A percentile compares a stretch with the other conserved stretches of the same genome.
These are phyloP conservation scores for Onchidella celtica DNA, from an alignment of 2,888 invertebrate genomes.

Conservation along the genomic window DNA sequence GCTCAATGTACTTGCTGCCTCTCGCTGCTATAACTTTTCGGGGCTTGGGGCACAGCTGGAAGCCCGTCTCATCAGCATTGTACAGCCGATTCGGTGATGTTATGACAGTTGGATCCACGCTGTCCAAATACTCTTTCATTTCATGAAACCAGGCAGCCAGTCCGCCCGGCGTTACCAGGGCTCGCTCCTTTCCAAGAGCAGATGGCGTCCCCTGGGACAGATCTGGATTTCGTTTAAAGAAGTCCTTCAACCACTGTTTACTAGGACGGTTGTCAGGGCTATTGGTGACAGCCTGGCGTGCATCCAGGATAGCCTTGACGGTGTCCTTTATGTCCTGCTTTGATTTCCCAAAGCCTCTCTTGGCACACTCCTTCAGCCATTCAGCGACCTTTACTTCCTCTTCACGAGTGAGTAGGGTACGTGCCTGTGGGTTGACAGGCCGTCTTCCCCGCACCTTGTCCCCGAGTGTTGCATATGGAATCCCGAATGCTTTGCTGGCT, in stretches of 20 bases:
- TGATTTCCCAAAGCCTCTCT: not conserved
- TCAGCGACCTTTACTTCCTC: conserved; percentile 20
- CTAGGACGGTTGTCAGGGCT: not conserved
- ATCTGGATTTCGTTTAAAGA: conserved; percentile 11
- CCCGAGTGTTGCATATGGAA: conserved; percentile 19
- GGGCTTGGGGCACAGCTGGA: conserved; percentile 21
- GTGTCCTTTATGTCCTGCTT: not conserved
- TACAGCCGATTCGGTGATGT: conserved; percentile 24
- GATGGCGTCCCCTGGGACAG: not conserved
- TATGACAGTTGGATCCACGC: conserved; percentile 14
- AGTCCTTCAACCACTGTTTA: not conserved
- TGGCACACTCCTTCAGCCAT: not conserved
- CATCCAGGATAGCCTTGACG: not conserved
- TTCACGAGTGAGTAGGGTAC: conserved; percentile 4
- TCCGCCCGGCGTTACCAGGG: not conserved
- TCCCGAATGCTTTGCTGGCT: conserved; percentile 19
- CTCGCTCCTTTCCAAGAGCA: conserved; percentile 10
- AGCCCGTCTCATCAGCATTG: conserved; percentile 35
- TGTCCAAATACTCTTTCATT: conserved; percentile 22
- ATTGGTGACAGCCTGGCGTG: not conserved
- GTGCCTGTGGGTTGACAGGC: conserved; percentile 1
- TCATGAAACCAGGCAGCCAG: conserved; percentile 6
- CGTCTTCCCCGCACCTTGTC: conserved; percentile 21
- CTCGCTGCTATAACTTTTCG: conserved; percentile 1
- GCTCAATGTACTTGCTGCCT: conserved; percentile 6